Base-by-base conservation (phyloP, 2,113 vertebrate species). In the Desmodus rotundus region DNA sequence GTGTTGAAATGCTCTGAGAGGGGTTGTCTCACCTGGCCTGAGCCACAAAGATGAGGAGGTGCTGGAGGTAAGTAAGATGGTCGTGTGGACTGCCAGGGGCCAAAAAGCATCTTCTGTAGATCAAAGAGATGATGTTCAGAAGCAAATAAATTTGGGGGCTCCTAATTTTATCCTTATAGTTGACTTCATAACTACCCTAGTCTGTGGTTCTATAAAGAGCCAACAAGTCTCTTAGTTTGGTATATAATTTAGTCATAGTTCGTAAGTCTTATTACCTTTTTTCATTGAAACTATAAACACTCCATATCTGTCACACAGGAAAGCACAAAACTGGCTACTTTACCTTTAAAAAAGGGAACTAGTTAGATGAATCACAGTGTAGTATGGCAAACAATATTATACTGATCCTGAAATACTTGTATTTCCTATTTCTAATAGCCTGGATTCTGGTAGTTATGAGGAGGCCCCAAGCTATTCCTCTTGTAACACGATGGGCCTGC, bases 211-310 rank as follows among this genome's bases (percentile, higher is more conserved):
- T 91, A 2, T 22, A n/a, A 88, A 80, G 50, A 67, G 5, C 5
- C 88, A 88, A 47, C 4, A 24, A 43, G 11, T 47, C 20, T 19
- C 4, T 84, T 28, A 80, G 31, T 90, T 45, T 90, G 20, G 33
- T 56, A 31, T 20, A 20, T 52, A 68, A 89, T 78, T 94, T 36
- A 54, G 26, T 63, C 50, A 56, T 81, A 43, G 28, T 14, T 76
- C n/a, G 47, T 24, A 87, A 92, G 94, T 87, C n/a, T 78, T 70
- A 45, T 73, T 70, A 38, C 6, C 15, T 83, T 14, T 86, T 82
- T 91, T 77, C 31, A 28, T 31, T 54, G 15, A 70, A 72, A 85
- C 33, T 26, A 6, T 93, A 38, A 58, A n/a, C 28, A 65, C 13
- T 93, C 15, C 72, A 8, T 36, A 80, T 41, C 26, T 89, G 68